A percentile compares a stretch with the other conserved stretches of the same genome.
Conservation (phyloP, 2,113 vertebrate genomes). For the Condylura cristata region DNA sequence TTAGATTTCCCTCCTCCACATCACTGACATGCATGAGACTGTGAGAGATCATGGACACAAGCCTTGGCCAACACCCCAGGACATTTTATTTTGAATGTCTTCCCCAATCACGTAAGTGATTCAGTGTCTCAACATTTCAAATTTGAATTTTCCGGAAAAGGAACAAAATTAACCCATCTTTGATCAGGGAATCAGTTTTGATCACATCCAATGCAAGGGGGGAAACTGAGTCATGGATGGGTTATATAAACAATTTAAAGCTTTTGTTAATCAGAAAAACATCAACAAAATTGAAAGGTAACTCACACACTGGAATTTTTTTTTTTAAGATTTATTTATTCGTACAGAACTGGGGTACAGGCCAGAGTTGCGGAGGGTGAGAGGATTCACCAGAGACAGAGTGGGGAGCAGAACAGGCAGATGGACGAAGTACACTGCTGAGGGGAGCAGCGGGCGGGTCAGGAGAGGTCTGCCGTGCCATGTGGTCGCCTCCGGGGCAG, state of each 20-base stretch:
- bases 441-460: no score
- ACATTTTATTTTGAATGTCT: neutral
- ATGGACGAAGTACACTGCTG: no score
- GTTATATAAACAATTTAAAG: neutral
- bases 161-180: neutral
- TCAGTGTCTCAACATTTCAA: neutral
- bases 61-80: neutral
- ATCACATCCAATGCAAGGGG: neutral
- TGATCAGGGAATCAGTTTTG: neutral
- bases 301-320: neutral
- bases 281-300: neutral
- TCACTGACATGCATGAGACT: neutral
- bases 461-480: no score
- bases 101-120: neutral
- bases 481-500: no score
- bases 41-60: neutral
- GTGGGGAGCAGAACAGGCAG: no score
- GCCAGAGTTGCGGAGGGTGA: no score
- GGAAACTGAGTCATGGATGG: neutral
- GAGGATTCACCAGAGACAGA: no score
- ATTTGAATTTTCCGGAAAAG: neutral
- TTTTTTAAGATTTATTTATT: no score
- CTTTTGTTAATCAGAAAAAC: neutral
- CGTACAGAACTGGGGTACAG: no score
- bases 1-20: neutral